Evolutionary conservation across 2,888 invertebrate genomes (phyloP), one percentile per base, ranked within the genome.

Genomic region (Mimas tiliae): DNA sequence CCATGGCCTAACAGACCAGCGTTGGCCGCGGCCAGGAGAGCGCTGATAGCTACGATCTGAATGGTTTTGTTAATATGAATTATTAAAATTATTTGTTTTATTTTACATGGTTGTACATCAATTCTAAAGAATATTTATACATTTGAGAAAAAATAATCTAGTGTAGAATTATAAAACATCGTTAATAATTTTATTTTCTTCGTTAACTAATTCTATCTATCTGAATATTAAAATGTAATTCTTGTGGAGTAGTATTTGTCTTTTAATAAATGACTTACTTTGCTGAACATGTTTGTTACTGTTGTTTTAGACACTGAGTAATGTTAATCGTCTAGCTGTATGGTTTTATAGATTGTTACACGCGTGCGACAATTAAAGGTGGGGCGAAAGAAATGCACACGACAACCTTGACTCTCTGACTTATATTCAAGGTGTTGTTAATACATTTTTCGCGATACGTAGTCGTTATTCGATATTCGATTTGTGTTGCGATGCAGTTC

Each of bases 31-130:
- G 88, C 86, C 79, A 94, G 69, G 65, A 94, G 68, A 63, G 87
- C 86, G 65, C 87, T 81, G 67, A 94, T 79, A 69, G 88, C 83
- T 72, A 91, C 70, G 70, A 93, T 87, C 94, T 94, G 81, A 9
- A 80, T 79, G 53, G 8, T 11, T 9, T 42, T 42, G 8, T 27
- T 52, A 27, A 55, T 3, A 62, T 16, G n/a, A n/a, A n/a, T n/a
- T n/a, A n/a, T n/a, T n/a, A n/a, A n/a, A 1, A 11, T 19, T 33
- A 52, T 42, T 65, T 27, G 27, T 3, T 27, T 27, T 27, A 27
- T 27, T 27, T n/a, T n/a, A n/a, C n/a, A n/a, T n/a, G n/a, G n/a
- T n/a, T n/a, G n/a, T n/a, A n/a, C n/a, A n/a, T n/a, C n/a, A 27
- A 27, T 27, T 27, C 2, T 27, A 1, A 27, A 27, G 27, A 27